These are phyloP conservation scores for Lasiurus borealis DNA, from an alignment of 2,113 vertebrate species.

Conservation along the genomic window DNA sequence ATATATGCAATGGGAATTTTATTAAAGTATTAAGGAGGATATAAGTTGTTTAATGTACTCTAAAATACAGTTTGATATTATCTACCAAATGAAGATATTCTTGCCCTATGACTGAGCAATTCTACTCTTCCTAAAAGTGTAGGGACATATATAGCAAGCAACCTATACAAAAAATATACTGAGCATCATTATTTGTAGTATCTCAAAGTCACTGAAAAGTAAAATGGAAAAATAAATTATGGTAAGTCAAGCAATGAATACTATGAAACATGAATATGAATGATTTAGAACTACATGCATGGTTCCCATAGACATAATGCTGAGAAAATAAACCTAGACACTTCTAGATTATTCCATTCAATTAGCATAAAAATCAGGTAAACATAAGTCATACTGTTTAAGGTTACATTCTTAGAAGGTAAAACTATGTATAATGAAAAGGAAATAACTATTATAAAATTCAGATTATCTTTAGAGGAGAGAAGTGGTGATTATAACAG, in stretches of 20 bases:
- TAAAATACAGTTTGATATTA: slow-evolving; percentile 53
- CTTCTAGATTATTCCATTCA: background rate
- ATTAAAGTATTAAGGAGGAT: background rate
- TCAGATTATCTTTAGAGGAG: background rate
- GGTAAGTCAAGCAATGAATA: slow-evolving; percentile 20
- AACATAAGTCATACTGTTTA: slow-evolving; percentile 47
- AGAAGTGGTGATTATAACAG: background rate
- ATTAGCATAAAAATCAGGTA: background rate
- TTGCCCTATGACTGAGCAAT: background rate
- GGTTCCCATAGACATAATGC: slow-evolving; percentile 18
- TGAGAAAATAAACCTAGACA: background rate
- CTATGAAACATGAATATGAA: slow-evolving; percentile 31
- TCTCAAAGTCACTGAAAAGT: slow-evolving; percentile 15
- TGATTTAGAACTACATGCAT: slow-evolving; percentile 18
- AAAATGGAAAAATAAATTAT: slow-evolving; percentile 50
- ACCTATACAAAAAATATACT: background rate
- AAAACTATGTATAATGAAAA: slow-evolving; percentile 45
- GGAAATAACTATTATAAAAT: slow-evolving; percentile 28
- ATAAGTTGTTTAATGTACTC: slow-evolving; percentile 33
- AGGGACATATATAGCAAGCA: background rate
- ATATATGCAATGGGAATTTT: background rate
- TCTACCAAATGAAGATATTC: slow-evolving; percentile 2
- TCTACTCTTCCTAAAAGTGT: slow-evolving; percentile 1
- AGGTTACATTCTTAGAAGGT: background rate
- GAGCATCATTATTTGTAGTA: slow-evolving; percentile 5